Evolutionary conservation across 2,888 invertebrate species (phyloP).

Genomic region (Stegophylla sp.): DNA sequence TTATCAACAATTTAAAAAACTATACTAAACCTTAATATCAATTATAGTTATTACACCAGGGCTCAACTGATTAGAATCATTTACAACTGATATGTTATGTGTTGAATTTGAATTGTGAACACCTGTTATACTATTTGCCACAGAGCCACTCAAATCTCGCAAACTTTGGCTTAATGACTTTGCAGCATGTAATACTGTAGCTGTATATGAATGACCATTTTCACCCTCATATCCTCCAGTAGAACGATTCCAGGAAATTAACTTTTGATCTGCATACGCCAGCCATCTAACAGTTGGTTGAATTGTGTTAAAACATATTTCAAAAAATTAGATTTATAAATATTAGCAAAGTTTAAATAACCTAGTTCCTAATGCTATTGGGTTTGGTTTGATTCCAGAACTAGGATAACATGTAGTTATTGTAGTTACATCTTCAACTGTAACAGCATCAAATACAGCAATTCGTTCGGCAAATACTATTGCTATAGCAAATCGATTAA

Average conservation of each 20-base stretch:
- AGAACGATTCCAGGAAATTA: slow-evolving; percentile 79
- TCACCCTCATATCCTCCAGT: slow-evolving; percentile 83
- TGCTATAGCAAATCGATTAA: slow-evolving; percentile 87
- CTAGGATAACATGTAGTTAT: slow-evolving; percentile 89
- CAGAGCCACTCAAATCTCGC: slow-evolving; percentile 87
- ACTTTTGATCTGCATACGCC: slow-evolving; percentile 80
- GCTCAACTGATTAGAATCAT: slow-evolving; percentile 69
- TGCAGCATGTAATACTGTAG: slow-evolving; percentile 91
- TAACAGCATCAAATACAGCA: slow-evolving; percentile 88
- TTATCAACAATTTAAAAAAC: not conserved
- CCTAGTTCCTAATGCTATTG: slow-evolving; percentile 83
- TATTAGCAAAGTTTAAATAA: slow-evolving; percentile 64
- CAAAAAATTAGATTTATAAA: no score
- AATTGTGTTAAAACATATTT: not conserved
- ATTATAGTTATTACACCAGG: slow-evolving; percentile 89
- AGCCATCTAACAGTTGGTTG: slow-evolving; percentile 66
- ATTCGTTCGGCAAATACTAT: slow-evolving; percentile 89
- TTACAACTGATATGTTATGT: slow-evolving; percentile 66
- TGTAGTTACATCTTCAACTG: slow-evolving; percentile 83
- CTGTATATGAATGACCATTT: slow-evolving; percentile 87
- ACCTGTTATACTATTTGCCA: slow-evolving; percentile 87
- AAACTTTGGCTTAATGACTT: slow-evolving; percentile 91
- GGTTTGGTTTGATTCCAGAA: slow-evolving; percentile 81
- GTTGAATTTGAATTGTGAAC: slow-evolving; percentile 63
- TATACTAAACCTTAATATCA: slow-evolving; percentile 67